A percentile compares a stretch with the other conserved stretches of the same genome.
phyloP scores from a whole-genome alignment of 2,888 invertebrate genomes.

The Tenthredo livida region DNA sequence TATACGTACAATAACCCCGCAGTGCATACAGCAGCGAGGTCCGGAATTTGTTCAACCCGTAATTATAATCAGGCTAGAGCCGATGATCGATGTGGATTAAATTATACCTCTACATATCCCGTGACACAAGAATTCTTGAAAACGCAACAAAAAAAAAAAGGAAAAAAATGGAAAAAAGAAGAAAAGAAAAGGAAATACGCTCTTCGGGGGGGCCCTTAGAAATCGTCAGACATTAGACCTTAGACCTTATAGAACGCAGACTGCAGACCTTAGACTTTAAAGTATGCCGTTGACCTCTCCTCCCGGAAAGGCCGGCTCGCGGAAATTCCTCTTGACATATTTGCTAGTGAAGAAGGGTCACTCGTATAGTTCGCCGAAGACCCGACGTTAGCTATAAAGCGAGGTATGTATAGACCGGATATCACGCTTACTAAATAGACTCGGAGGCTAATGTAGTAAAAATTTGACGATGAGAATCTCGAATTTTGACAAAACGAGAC shows the following conservation, averaged over 20 bases:
- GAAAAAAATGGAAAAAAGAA: neutral
- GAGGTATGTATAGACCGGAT: neutral
- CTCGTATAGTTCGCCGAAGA: neutral
- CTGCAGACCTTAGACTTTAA: neutral
- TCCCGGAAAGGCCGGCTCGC: neutral
- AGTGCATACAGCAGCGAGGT: neutral
- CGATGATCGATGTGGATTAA: slow-evolving; percentile 19
- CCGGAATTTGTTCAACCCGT: slow-evolving; percentile 34
- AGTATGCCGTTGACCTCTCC: slow-evolving; percentile 28
- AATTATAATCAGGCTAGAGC: neutral
- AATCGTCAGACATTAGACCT: neutral
- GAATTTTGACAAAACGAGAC: neutral
- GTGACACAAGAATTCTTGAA: neutral
- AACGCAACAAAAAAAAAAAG: neutral
- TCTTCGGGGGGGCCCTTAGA: neutral
- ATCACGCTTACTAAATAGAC: neutral
- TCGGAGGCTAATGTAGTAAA: neutral
- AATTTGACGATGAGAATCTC: neutral
- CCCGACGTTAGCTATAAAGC: neutral
- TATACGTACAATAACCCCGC: neutral
- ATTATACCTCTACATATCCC: slow-evolving; percentile 15
- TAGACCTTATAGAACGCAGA: neutral
- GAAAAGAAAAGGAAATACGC: neutral
- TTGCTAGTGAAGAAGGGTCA: slow-evolving; percentile 2
- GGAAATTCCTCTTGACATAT: slow-evolving; percentile 31